Evolutionary conservation across 2,797 vertebrate genomes (phyloP), one percentile per base, ranked within the genome.

Genomic region (Pseudocheirus occidentalis): DNA sequence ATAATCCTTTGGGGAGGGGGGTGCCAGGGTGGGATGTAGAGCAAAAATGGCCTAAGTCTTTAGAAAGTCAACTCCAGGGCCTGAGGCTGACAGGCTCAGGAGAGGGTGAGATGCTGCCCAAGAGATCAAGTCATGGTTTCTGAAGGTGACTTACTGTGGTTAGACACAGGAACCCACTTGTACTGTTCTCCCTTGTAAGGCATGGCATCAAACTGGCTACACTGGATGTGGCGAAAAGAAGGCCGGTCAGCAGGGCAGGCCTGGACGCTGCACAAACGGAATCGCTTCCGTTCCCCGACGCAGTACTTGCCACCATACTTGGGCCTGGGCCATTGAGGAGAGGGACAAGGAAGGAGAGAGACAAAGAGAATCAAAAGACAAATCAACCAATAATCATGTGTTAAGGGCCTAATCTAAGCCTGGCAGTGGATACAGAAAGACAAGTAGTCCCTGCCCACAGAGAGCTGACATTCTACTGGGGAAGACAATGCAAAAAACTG

Each of bases 201-300:
- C 98, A 99, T 96, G 31, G 97, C 97, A 97, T 99, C 99, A 94
- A 99, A 99, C 90, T 98, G 99, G 97, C 99, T 98, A 96, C 99
- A 99, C 98, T 99, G 99, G 31, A 98, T 1, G 5, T 99, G 98
- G 94, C 99, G 99, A 98, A 99, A 99, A 95, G 98, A 98, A 21
- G 99, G 99, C 31, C 54, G 95, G 57, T 98, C 98, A 0, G 5
- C 27, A 0, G 98, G 98, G 93, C 99, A 99, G 0, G 98, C 97
- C 5, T 97, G 81, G 6, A 95, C 90, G 96, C 98, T 99, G 97
- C 99, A 99, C 58, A 99, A 98, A 56, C 98, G 98, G 98, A 99
- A 99, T 90, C 99, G 98, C 27, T 98, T 99, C 52, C 99, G 98
- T 95, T 99, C 99, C 1, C 99, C 99, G 1, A 99, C 98, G 96